A percentile compares a stretch with the other conserved stretches of the same genome.
These are phyloP conservation scores for Caligus rogercresseyi DNA, from an alignment of 1,140 invertebrate species.

Conservation along the genomic window DNA sequence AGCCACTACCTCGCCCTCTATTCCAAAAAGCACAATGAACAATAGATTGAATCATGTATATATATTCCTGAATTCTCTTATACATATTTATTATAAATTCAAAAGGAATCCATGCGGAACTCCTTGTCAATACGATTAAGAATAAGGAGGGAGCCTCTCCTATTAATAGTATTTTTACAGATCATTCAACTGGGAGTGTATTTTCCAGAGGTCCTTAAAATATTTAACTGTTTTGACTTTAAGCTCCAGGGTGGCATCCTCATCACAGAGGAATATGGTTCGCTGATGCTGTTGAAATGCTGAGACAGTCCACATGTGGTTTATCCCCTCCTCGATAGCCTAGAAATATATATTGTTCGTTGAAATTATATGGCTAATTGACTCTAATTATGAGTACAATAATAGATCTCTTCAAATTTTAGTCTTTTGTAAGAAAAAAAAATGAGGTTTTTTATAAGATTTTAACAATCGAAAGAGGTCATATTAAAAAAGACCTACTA, in stretches of 20 bases:
- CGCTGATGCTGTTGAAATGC: constrained; percentile 89
- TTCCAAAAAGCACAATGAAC: neutral
- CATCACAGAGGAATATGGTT: constrained; percentile 87
- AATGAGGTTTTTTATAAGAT: too few species aligned
- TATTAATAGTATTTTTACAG: too few species aligned
- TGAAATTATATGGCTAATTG: neutral
- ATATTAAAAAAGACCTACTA: too few species aligned
- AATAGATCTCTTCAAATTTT: neutral
- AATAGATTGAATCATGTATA: neutral
- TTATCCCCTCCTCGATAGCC: constrained; percentile 90
- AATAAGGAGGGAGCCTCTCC: too few species aligned
- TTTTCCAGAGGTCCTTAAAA: constrained; percentile 53
- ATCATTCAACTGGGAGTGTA: neutral
- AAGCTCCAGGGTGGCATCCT: constrained; percentile 90
- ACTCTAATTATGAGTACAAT: neutral
- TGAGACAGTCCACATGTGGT: constrained; percentile 99
- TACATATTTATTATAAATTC: too few species aligned
- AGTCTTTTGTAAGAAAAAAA: too few species aligned
- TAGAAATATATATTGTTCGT: neutral
- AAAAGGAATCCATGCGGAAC: too few species aligned
- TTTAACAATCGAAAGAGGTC: too few species aligned
- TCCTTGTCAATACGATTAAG: too few species aligned
- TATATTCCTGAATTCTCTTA: constrained; percentile 45
- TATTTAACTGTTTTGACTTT: constrained; percentile 98
- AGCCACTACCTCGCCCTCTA: neutral